Base-by-base conservation (phyloP, 2,888 invertebrate genomes). In the Ophraella communa region DNA sequence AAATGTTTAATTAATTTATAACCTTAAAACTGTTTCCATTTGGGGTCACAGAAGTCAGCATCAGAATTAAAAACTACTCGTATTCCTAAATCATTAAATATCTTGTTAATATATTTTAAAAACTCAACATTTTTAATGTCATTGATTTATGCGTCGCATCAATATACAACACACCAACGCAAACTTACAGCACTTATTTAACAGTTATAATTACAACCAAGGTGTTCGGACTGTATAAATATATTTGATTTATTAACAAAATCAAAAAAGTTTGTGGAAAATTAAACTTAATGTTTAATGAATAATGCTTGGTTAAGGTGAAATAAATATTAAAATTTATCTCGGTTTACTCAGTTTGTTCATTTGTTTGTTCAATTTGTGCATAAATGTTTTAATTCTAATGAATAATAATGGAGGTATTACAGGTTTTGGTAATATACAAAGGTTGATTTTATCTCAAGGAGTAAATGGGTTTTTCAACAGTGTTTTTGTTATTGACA, bases 41-140 rank as follows among this genome's bases (percentile, higher is more conserved):
- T 14, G 30, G 44, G 60, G 52, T 60, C 59, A 60, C 52, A 47
- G 47, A 30, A 30, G 49, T 57, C 57, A 33, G 20, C 47, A 17
- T 24, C 39, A 33, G 53, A 53, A 60, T 52, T 49, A 27, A 11
- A 42, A 42, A 18, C 52, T 35, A 47, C 35, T 49, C 47, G 17
- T 57, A 35, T 49, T 14, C 23, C 14, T 57, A 47, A 57, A 57
- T 57, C 57, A 57, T 23, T 17, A 11, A 11, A 10, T 30, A 45
- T 56, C 45, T 56, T 56, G 30, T 56, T 45, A n/a, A 24, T 49
- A 47, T 49, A 57, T 49, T 35, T 57, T 47, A 57, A 57, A n/a
- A n/a, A n/a, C n/a, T n/a, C n/a, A n/a, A 44, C 20, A 44, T 17
- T 27, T 24, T 56, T 30, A 56, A 24, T 23, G 14, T 17, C 3